Base-by-base conservation (phyloP, 1,140 invertebrate genomes). In the Charaxes varanes region DNA sequence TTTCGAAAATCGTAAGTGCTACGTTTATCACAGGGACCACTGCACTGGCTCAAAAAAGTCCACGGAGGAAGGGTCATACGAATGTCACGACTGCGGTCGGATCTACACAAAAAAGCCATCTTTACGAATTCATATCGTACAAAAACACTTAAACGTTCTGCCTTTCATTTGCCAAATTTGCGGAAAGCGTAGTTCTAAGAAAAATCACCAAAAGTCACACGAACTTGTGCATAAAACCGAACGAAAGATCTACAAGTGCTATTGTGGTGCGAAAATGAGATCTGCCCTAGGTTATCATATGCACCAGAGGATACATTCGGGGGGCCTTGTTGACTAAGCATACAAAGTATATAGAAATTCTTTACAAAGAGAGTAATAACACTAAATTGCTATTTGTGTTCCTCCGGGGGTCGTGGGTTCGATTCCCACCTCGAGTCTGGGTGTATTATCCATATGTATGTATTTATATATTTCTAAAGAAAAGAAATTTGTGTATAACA, bases 221-320 rank as follows among this genome's bases (percentile, higher is more conserved):
- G 61, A 76, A 13, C 46, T 52, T 0, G 55, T 70, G 1, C 85
- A 86, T 40, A 66, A 55, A 13, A 46, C 50, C 0, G 56, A 74
- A 15, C 62, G 73, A 14, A 60, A 68, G 12, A 26, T 65, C 0
- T 80, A 69, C 16, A 43, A 69, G 19, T 86, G 85, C 30, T 46
- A 66, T 10, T 86, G 85, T 31, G 77, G 68, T 0, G 66, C 69
- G 0, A 64, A 64, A 11, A 41, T 84, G 41, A 37, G 62, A 0
- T 74, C 71, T 0, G 61, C 62, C 3, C 28, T 81, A 6, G 82
- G 79, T 1, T 69, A 63, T 16, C 41, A 65, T 2, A 49, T 83
- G 35, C 82, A 85, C 23, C 60, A 65, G 24, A 65, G 79, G 15
- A 73, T 82, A 1, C 90, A 96, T 61, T 94, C 93, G 0, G 94